A percentile compares a stretch with the other conserved stretches of the same genome.
Evolutionary conservation across 1,140 invertebrate genomes (phyloP).

Genomic region (Drosophila jambulina): DNA sequence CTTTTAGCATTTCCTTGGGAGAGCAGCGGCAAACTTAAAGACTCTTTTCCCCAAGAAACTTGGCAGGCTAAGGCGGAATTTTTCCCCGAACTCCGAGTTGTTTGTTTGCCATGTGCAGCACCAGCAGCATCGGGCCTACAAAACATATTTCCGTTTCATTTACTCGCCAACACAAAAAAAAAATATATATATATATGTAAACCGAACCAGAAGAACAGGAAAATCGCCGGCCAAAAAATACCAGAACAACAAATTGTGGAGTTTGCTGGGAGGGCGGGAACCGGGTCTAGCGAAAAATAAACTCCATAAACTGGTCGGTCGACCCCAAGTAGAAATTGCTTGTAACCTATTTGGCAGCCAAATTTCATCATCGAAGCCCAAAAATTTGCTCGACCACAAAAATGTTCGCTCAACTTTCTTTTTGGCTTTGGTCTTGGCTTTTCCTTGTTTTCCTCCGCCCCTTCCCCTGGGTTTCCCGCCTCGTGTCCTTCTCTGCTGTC

Average conservation of each 20-base stretch:
- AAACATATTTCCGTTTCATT: conserved; percentile 84
- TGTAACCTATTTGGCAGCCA: conserved; percentile 81
- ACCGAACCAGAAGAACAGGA: conserved; percentile 37
- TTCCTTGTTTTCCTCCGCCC: conserved; percentile 3
- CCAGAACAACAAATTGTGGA: conserved; percentile 47
- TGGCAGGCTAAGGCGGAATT: conserved; percentile 33
- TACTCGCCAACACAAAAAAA: conserved; percentile 67
- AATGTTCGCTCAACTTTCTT: conserved; percentile 78
- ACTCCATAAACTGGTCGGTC: conserved; percentile 72
- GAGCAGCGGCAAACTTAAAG: conserved; percentile 33
- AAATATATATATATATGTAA: conserved; percentile 20
- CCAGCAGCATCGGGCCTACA: conserved; percentile 55
- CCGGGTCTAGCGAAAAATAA: conserved; percentile 24
- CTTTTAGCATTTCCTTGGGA: conserved; percentile 25
- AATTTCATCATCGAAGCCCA: conserved; percentile 83
- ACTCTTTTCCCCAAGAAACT: conserved; percentile 36
- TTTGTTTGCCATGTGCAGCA: conserved; percentile 62
- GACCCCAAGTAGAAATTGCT: conserved; percentile 79
- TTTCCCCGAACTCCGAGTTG: conserved; percentile 13
- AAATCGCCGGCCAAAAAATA: conserved; percentile 71
- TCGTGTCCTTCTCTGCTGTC: conserved; percentile 43
- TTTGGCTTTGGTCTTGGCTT: conserved; percentile 57
- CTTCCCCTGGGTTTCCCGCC: conserved; percentile 5
- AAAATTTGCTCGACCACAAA: conserved; percentile 81
- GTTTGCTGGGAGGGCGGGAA: neutral